phyloP scores from a whole-genome alignment of 2,888 invertebrate genomes.

The Acrobasis repandana region DNA sequence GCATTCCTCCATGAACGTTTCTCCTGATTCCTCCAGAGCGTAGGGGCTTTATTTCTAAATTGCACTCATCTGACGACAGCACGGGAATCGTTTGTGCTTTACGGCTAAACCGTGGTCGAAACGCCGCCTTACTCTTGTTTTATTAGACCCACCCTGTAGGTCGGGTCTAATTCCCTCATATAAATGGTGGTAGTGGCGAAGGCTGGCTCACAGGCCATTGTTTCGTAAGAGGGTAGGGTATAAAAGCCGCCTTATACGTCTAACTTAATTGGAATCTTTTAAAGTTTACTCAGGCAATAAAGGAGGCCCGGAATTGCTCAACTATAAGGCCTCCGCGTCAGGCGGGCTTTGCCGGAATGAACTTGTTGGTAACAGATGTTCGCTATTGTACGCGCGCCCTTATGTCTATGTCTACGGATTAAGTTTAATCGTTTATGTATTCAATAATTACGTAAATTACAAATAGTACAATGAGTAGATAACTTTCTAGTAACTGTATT shows the following conservation, averaged over 20 bases:
- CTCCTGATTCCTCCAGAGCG: not conserved
- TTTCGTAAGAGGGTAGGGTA: conserved; percentile 59
- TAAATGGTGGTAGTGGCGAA: conserved; percentile 45
- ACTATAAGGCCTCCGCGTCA: conserved; percentile 30
- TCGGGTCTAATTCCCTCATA: conserved; percentile 63
- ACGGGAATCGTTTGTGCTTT: conserved; percentile 7
- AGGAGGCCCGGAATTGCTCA: conserved; percentile 48
- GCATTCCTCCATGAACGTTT: not conserved
- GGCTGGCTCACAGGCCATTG: conserved; percentile 50
- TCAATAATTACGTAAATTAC: not conserved
- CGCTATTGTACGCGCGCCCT: conserved; percentile 19
- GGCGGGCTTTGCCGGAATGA: conserved; percentile 38
- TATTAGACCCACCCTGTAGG: conserved; percentile 50
- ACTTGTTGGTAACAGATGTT: conserved; percentile 46
- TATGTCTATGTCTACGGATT: conserved; percentile 1
- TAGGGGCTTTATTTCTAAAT: conserved; percentile 1
- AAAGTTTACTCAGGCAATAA: conserved; percentile 76
- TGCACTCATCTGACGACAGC: conserved; percentile 13
- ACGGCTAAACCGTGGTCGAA: conserved; percentile 39
- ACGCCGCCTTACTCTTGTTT: conserved; percentile 52
- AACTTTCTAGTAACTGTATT: no score
- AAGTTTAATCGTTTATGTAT: conserved; percentile 1
- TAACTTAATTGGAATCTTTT: conserved; percentile 79
- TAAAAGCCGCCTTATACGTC: conserved; percentile 52
- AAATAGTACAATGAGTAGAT: no score